These are phyloP conservation scores for Grammomys surdaster DNA, from an alignment of 2,113 vertebrate species.

Conservation along the genomic window DNA sequence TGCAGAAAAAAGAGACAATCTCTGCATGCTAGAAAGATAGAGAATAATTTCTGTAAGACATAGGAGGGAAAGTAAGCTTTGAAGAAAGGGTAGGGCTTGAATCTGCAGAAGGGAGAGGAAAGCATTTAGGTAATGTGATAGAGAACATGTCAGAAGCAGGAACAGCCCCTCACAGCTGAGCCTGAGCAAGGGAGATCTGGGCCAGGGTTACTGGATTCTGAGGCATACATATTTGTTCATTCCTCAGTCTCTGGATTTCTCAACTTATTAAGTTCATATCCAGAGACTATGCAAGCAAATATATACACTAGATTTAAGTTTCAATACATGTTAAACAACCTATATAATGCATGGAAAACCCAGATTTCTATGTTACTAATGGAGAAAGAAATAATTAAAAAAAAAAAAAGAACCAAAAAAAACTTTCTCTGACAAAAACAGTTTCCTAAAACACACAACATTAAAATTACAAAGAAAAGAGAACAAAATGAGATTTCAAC, in stretches of 20 bases:
- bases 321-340: not conserved
- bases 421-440: slow-evolving; percentile 37
- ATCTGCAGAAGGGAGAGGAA: not conserved
- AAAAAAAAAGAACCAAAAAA: not conserved
- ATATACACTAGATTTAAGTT: slow-evolving; percentile 4
- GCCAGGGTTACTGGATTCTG: not conserved
- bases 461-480: slow-evolving; percentile 45
- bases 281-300: slow-evolving; percentile 39
- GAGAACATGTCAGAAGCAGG: not conserved
- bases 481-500: slow-evolving; percentile 6
- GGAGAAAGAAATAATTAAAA: not conserved
- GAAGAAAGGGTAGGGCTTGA: not conserved
- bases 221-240: not conserved
- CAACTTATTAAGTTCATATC: slow-evolving; percentile 29
- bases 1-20: slow-evolving; percentile 7
- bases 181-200: not conserved
- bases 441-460: slow-evolving; percentile 41
- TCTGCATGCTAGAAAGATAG: not conserved
- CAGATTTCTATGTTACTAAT: not conserved
- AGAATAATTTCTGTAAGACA: not conserved
- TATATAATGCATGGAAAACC: not conserved
- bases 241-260: slow-evolving; percentile 1
- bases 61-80: not conserved
- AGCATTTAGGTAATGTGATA: not conserved
- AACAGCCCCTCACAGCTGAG: not conserved